A percentile compares a stretch with the other conserved stretches of the same genome.
Evolutionary conservation across 1,140 invertebrate species (phyloP).

Genomic region (Tetragnatha versicolor): DNA sequence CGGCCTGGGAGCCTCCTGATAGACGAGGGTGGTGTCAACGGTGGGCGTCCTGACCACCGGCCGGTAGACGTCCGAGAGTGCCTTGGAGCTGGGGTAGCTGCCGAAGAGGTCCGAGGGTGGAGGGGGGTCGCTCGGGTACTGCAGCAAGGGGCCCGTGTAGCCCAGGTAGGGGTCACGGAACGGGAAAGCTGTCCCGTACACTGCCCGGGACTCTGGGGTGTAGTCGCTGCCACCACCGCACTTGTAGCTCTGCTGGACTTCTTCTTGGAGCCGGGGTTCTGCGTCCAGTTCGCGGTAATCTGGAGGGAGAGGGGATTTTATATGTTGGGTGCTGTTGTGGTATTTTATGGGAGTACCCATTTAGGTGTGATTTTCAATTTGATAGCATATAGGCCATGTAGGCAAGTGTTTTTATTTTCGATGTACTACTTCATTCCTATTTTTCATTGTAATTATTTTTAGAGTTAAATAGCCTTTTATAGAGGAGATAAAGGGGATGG

Average conservation of each 20-base stretch:
- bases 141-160: background rate
- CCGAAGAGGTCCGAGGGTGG: background rate
- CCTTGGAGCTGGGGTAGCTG: background rate
- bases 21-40: background rate
- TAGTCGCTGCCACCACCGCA: background rate
- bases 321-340: no score
- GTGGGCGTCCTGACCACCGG: slow-evolving; percentile 21
- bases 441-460: no score
- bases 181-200: slow-evolving; percentile 14
- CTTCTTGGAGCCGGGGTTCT: background rate
- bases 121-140: slow-evolving; percentile 8
- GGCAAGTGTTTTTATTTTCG: no score
- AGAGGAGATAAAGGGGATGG: no score
- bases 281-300: slow-evolving; percentile 16
- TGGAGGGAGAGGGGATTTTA: background rate
- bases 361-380: no score
- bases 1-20: slow-evolving; percentile 15
- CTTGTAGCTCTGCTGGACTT: background rate
- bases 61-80: slow-evolving; percentile 23
- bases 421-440: no score
- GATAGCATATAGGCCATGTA: no score
- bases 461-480: no score
- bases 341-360: no score
- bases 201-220: background rate
- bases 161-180: slow-evolving; percentile 22